Percentiles rank a stretch among this genome's conserved stretches.
Evolutionary conservation across 2,113 vertebrate species (phyloP).

Genomic region (Arothron firmamentum): DNA sequence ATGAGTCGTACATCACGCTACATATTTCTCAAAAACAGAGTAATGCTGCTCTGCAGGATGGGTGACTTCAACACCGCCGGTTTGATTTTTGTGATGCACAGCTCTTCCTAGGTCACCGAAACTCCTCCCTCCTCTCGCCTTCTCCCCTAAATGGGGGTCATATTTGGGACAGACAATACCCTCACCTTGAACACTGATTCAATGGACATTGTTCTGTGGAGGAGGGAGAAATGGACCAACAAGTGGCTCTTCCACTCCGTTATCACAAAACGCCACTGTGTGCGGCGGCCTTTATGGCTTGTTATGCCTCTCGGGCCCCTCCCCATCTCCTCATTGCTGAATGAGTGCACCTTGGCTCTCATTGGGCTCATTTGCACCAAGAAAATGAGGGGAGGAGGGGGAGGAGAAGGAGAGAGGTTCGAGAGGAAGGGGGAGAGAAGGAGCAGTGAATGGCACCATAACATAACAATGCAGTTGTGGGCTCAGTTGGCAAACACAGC

Average conservation of each 20-base stretch:
- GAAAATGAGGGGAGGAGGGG: conserved; percentile 43
- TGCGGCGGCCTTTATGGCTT: conserved; percentile 56
- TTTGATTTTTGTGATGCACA: conserved; percentile 47
- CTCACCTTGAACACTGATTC: conserved; percentile 69
- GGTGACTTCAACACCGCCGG: too few relatives aligned
- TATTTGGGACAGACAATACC: conserved; percentile 58
- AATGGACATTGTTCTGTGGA: conserved; percentile 52
- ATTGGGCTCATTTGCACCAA: conserved; percentile 61
- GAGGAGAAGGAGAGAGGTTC: conserved; percentile 27
- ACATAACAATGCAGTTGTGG: conserved; percentile 70
- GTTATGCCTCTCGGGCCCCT: conserved; percentile 31
- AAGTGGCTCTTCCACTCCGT: conserved; percentile 62
- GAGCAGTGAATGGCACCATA: conserved; percentile 63
- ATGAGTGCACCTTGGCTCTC: conserved; percentile 55
- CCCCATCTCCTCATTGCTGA: conserved; percentile 43
- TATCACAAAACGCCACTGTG: conserved; percentile 55
- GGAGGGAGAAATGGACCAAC: conserved; percentile 44
- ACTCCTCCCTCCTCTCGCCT: conserved; percentile 55
- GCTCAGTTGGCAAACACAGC: conserved; percentile 75
- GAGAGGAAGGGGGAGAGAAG: conserved; percentile 43
- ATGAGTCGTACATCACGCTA: too few relatives aligned
- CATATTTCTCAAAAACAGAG: too few relatives aligned
- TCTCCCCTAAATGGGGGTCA: conserved; percentile 41
- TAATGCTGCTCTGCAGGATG: too few relatives aligned
- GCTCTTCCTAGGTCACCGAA: conserved; percentile 63